phyloP scores from a whole-genome alignment of 2,888 invertebrate species.

The Lasioglossum malachurum region DNA sequence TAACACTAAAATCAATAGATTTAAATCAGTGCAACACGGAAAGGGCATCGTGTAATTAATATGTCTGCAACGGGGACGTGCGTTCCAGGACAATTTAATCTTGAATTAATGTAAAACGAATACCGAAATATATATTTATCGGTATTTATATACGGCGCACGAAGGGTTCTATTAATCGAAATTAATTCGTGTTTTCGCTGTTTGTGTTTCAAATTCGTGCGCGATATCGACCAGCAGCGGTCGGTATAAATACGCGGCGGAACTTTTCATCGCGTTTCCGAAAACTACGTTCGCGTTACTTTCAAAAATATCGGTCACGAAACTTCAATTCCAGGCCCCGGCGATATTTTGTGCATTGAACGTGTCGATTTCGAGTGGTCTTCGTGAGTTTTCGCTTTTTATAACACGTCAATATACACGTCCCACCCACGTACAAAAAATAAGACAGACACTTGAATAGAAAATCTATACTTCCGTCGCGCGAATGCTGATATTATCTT shows the following conservation, averaged over 20 bases:
- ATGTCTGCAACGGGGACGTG: slow-evolving; percentile 33
- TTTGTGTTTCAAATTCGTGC: not conserved
- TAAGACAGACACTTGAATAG: not conserved
- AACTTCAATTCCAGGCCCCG: not conserved
- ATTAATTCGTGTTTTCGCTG: slow-evolving; percentile 26
- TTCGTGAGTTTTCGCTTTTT: not conserved
- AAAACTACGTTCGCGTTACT: slow-evolving; percentile 1
- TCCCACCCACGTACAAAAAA: not conserved
- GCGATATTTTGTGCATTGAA: not conserved
- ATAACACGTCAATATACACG: slow-evolving; percentile 12
- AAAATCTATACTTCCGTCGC: not conserved
- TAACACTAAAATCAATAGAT: slow-evolving; percentile 57
- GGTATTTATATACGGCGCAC: slow-evolving; percentile 17
- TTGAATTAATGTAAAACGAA: slow-evolving; percentile 62
- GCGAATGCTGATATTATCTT: not conserved
- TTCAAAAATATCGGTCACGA: slow-evolving; percentile 19
- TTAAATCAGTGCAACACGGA: slow-evolving; percentile 51
- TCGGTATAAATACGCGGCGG: not conserved
- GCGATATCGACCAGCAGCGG: not conserved
- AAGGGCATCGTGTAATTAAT: slow-evolving; percentile 59
- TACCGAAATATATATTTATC: slow-evolving; percentile 44
- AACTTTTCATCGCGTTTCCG: not conserved
- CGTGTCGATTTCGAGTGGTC: not conserved
- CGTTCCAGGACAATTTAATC: slow-evolving; percentile 53
- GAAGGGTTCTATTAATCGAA: slow-evolving; percentile 18